phyloP scores from a whole-genome alignment of 2,113 vertebrate species.

The Hoplias malabaricus region DNA sequence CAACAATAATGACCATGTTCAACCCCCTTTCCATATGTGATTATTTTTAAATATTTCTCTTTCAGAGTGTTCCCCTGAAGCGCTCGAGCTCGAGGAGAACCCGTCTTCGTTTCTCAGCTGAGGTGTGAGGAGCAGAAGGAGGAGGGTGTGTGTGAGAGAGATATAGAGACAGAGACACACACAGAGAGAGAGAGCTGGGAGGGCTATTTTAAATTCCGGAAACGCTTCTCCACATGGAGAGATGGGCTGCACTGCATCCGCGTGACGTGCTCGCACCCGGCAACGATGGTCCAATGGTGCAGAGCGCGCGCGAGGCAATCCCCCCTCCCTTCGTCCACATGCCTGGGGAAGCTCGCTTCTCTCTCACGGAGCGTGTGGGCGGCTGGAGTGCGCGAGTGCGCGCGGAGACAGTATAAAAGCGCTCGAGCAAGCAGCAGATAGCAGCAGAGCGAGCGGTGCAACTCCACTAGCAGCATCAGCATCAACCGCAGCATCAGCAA shows the following conservation, averaged over 20 bases:
- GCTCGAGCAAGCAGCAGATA: conserved; percentile 10
- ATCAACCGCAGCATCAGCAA: neutral
- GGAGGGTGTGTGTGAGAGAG: neutral
- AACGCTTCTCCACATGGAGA: conserved; percentile 68
- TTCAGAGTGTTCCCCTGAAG: neutral
- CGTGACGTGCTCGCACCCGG: conserved; percentile 52
- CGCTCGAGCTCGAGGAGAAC: neutral
- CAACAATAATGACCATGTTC: too few species aligned
- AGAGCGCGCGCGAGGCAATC: neutral
- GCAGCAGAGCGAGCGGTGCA: conserved; percentile 37
- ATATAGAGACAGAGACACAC: too few species aligned
- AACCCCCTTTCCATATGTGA: too few species aligned
- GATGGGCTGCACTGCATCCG: conserved; percentile 67
- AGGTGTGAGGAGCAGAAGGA: neutral
- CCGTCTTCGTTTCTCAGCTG: conserved; percentile 3
- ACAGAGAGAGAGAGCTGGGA: neutral
- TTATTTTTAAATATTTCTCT: too few species aligned
- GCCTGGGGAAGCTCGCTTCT: conserved; percentile 68
- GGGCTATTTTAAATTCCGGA: conserved; percentile 72
- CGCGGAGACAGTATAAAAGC: conserved; percentile 50
- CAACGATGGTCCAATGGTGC: neutral
- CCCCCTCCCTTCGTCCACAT: conserved; percentile 51
- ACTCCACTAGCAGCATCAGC: conserved; percentile 39
- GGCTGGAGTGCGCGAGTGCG: conserved; percentile 48
- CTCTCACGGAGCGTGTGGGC: conserved; percentile 69